phyloP scores from a whole-genome alignment of 2,888 invertebrate genomes.

The Tetropium fuscum region DNA sequence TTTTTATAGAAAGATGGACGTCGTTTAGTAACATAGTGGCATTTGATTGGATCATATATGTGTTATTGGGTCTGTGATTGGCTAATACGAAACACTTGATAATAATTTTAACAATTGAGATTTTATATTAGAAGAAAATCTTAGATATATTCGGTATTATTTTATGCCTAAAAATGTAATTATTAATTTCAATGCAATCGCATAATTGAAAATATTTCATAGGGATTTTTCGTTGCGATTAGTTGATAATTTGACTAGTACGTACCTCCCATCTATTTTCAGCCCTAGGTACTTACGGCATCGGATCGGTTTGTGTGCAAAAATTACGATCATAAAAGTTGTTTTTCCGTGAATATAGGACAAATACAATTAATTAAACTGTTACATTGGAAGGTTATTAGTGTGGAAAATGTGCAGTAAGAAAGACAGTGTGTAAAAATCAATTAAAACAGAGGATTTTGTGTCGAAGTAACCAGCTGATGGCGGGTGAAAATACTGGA shows the following conservation, averaged over 20 bases:
- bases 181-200: background rate
- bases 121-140: background rate
- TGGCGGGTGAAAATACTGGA: slow-evolving; percentile 67
- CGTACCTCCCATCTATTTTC: slow-evolving; percentile 66
- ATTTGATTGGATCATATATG: slow-evolving; percentile 44
- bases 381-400: slow-evolving; percentile 64
- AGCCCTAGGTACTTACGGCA: slow-evolving; percentile 79
- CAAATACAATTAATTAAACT: slow-evolving; percentile 63
- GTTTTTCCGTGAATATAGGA: slow-evolving; percentile 38
- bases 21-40: slow-evolving; percentile 35
- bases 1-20: slow-evolving; percentile 42
- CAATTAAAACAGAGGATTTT: slow-evolving; percentile 70
- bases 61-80: slow-evolving; percentile 5
- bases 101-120: slow-evolving; percentile 36
- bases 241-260: slow-evolving; percentile 61
- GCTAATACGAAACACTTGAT: slow-evolving; percentile 41
- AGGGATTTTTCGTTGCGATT: background rate
- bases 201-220: background rate
- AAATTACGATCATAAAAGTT: slow-evolving; percentile 70
- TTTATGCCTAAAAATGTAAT: background rate
- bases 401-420: slow-evolving; percentile 69
- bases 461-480: slow-evolving; percentile 66
- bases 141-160: background rate
- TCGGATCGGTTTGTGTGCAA: slow-evolving; percentile 72
- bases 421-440: slow-evolving; percentile 67